These are phyloP conservation scores for Brachionus rotundiformis DNA, from an alignment of 1,140 invertebrate species.

Conservation along the genomic window DNA sequence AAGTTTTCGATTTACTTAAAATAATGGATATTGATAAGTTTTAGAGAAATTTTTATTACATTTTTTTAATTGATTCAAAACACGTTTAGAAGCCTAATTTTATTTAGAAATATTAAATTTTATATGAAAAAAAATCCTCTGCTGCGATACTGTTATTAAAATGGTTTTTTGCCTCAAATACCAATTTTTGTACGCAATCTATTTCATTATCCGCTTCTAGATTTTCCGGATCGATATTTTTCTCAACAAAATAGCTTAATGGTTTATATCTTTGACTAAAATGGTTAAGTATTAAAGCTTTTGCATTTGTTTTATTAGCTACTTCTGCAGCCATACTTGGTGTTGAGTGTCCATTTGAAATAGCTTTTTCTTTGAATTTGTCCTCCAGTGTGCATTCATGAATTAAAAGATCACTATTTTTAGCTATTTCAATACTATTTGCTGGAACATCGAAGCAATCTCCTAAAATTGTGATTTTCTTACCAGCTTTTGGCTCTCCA, in stretches of 20 bases:
- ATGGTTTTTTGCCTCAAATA: conserved; percentile 3
- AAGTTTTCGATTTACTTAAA: too few species aligned
- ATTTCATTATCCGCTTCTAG: not conserved
- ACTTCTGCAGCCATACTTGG: conserved; percentile 64
- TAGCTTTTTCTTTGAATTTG: conserved; percentile 58
- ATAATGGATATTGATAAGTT: too few species aligned
- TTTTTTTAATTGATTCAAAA: too few species aligned
- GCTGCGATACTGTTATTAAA: not conserved
- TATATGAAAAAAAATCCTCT: conserved; percentile 37
- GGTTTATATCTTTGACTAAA: conserved; percentile 65
- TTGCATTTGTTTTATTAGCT: conserved; percentile 58
- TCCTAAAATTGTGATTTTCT: conserved; percentile 63
- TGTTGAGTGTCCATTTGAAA: conserved; percentile 65
- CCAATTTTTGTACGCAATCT: not conserved
- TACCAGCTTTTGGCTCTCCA: conserved; percentile 56
- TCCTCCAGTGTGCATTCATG: conserved; percentile 66
- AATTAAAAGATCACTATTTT: conserved; percentile 62
- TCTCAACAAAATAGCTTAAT: conserved; percentile 5
- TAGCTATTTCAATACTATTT: conserved; percentile 58
- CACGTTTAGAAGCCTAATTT: too few species aligned
- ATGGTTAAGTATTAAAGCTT: conserved; percentile 63
- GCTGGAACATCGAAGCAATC: conserved; percentile 62
- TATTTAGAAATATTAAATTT: conserved; percentile 14
- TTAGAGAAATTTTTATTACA: too few species aligned
- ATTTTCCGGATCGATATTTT: not conserved